Evolutionary conservation across 2,113 vertebrate species (phyloP).

Genomic region (Forbesichthys papilliferus): DNA sequence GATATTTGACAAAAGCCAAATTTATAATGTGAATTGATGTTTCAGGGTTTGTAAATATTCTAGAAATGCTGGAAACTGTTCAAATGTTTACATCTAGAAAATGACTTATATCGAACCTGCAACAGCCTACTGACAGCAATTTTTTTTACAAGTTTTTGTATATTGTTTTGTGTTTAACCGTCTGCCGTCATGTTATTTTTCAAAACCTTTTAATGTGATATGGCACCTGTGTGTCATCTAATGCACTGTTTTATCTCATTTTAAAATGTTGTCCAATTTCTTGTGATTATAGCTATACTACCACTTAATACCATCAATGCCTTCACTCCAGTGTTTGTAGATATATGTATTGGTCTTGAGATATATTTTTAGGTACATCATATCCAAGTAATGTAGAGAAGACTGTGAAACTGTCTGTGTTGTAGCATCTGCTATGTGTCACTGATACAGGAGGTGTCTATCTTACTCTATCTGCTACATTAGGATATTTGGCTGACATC

Average conservation of each 20-base stretch:
- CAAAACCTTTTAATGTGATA: constrained; percentile 6
- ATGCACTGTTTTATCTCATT: constrained; percentile 5
- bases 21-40: constrained; percentile 48
- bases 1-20: constrained; percentile 9
- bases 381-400: constrained; percentile 13
- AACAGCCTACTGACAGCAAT: constrained; percentile 12
- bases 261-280: too few species aligned
- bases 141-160: neutral
- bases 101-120: constrained; percentile 6
- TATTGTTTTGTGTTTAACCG: neutral
- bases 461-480: too few species aligned
- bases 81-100: constrained; percentile 43
- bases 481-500: neutral
- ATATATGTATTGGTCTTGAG: constrained; percentile 38
- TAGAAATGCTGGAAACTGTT: neutral
- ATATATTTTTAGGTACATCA: constrained; percentile 22
- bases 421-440: neutral
- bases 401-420: constrained; percentile 11
- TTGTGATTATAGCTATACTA: neutral
- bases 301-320: neutral
- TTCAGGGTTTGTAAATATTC: constrained; percentile 5
- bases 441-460: neutral
- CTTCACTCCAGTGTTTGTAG: constrained; percentile 42
- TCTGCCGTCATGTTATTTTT: neutral
- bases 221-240: neutral